Percentiles rank a stretch among this genome's conserved stretches.
phyloP scores from a whole-genome alignment of 1,140 invertebrate species.

The Helicoverpa armigera region DNA sequence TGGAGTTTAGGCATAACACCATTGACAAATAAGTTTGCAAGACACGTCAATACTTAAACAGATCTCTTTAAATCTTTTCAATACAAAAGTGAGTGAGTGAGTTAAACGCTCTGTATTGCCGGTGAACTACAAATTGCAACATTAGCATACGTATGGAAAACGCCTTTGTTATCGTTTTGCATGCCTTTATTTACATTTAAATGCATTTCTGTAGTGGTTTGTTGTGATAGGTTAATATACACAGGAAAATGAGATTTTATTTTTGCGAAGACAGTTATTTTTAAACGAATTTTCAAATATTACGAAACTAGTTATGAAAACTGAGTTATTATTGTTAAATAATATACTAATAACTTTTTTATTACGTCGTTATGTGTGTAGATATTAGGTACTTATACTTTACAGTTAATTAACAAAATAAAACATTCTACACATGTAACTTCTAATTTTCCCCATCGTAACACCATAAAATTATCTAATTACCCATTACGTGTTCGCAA shows the following conservation, averaged over 20 bases:
- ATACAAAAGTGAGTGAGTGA: too few species aligned
- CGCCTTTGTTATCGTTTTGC: background rate
- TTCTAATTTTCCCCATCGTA: slow-evolving; percentile 15
- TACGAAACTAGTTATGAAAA: too few species aligned
- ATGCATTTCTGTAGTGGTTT: background rate
- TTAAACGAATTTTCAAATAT: too few species aligned
- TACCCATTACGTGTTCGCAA: slow-evolving; percentile 18
- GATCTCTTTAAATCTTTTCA: too few species aligned
- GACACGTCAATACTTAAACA: too few species aligned
- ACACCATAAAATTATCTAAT: slow-evolving; percentile 31
- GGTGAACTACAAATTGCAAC: background rate
- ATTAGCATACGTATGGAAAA: slow-evolving; percentile 9
- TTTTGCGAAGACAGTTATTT: background rate
- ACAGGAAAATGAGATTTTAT: background rate
- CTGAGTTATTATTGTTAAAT: too few species aligned
- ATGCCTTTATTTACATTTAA: slow-evolving; percentile 6
- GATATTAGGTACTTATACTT: too few species aligned
- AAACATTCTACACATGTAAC: background rate
- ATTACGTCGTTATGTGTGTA: too few species aligned
- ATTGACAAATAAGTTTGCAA: too few species aligned
- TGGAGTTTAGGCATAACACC: too few species aligned
- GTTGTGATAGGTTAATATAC: background rate
- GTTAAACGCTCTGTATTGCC: background rate
- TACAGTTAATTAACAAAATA: background rate
- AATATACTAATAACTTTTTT: too few species aligned